Conservation (phyloP, 2,797 vertebrate species). For the Sciaenops ocellatus region DNA sequence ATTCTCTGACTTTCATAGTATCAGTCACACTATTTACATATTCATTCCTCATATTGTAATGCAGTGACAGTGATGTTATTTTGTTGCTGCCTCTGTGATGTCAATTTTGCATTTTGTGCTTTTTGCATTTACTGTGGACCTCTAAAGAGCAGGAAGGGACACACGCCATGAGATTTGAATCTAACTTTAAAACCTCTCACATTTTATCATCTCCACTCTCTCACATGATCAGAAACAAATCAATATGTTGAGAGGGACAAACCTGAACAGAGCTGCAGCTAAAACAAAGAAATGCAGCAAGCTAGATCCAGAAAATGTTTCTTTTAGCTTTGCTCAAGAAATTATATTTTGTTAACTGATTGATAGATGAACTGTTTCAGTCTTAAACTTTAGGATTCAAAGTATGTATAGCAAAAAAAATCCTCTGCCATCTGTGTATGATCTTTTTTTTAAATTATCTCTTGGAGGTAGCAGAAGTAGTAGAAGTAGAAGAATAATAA, state of each 20-base stretch:
- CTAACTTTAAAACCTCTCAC: conserved; percentile 24
- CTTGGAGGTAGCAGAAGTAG: not conserved
- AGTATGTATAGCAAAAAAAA: too few species aligned
- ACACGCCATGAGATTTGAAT: conserved; percentile 36
- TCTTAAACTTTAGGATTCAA: not conserved
- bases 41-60: conserved; percentile 74
- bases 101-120: conserved; percentile 45
- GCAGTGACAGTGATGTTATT: conserved; percentile 72
- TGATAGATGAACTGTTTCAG: not conserved
- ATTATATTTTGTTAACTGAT: not conserved
- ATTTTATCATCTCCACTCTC: conserved; percentile 36
- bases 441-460: not conserved
- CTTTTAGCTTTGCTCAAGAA: not conserved
- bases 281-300: not conserved
- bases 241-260: conserved; percentile 1
- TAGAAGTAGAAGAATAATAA: not conserved
- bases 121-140: conserved; percentile 35
- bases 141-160: conserved; percentile 30
- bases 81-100: conserved; percentile 44
- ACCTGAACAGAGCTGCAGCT: not conserved
- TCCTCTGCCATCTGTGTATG: not conserved
- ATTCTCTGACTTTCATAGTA: conserved; percentile 67
- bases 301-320: not conserved
- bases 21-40: conserved; percentile 77
- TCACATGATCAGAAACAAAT: conserved; percentile 27